Evolutionary conservation across 2,797 vertebrate genomes (phyloP), one percentile per base, ranked within the genome.

Genomic region (Brachyalestes nurse): DNA sequence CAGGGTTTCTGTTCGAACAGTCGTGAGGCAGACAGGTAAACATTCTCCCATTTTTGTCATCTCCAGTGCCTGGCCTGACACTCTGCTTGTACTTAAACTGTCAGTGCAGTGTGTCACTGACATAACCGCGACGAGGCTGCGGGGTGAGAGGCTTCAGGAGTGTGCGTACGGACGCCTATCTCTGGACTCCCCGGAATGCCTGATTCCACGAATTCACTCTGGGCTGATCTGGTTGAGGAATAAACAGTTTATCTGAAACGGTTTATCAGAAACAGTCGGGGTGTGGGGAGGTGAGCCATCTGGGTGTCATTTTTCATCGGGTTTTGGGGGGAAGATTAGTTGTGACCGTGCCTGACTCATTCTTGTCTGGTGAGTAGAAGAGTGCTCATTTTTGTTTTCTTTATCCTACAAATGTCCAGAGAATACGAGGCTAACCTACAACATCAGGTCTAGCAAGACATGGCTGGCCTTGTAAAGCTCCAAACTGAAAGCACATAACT

Each of bases 211-310:
- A 83, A 87, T 87, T 82, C 77, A 84, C 81, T 84, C 71, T 78
- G 23, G 76, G 79, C 45, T 45, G 72, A 72, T 75, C 71, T 69
- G 65, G 77, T 75, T 72, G 10, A 34, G 83, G 82, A 88, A 86
- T 88, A 88, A 88, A 90, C 85, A 77, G 87, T 89, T 88, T 89
- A 88, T 88, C 86, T 88, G 78, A 86, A 86, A 83, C 83, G 81
- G 85, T 84, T 65, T 65, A 88, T 88, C 86, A 87, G 80, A 86
- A 86, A 83, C 84, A 83, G 85, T 84, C 86, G 62, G 74, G 66
- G 76, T 77, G 79, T 80, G 72, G 75, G 83, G 60, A 82, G 75
- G 81, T 60, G 62, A 84, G 84, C 62, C 72, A 75, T 86, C 80
- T 85, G 82, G 78, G 76, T 79, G 66, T 61, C 79, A 16, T 84